A percentile compares a stretch with the other conserved stretches of the same genome.
Evolutionary conservation across 2,113 vertebrate genomes (phyloP).

Genomic region (Piaya cayana): DNA sequence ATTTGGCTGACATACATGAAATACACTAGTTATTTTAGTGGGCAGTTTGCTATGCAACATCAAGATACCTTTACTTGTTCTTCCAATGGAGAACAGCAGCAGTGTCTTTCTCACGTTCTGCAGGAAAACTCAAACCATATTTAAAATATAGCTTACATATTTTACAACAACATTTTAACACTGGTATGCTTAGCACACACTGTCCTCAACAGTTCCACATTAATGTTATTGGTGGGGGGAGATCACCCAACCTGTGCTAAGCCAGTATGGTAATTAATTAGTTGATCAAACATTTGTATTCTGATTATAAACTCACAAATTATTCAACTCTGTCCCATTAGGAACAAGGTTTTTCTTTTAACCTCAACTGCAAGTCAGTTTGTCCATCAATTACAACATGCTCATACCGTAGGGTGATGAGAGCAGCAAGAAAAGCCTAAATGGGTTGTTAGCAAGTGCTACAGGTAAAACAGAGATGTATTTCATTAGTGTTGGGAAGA

Average conservation of each 20-base stretch:
- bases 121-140: background rate
- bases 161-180: background rate
- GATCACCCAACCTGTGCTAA: background rate
- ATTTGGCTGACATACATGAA: background rate
- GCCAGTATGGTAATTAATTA: background rate
- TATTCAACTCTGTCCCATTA: background rate
- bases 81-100: background rate
- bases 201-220: background rate
- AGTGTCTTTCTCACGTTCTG: background rate
- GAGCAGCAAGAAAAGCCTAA: slow-evolving; percentile 17
- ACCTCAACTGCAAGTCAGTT: background rate
- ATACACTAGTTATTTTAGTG: background rate
- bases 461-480: slow-evolving; percentile 34
- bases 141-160: background rate
- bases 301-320: background rate
- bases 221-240: background rate
- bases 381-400: background rate
- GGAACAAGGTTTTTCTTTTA: background rate
- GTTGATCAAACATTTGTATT: background rate
- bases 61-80: background rate
- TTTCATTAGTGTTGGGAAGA: slow-evolving; percentile 42
- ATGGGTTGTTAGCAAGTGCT: slow-evolving; percentile 54
- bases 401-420: slow-evolving; percentile 11
- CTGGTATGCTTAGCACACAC: background rate
- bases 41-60: background rate